Evolutionary conservation across 2,113 vertebrate species (phyloP).

Genomic region (Eurypyga helias): DNA sequence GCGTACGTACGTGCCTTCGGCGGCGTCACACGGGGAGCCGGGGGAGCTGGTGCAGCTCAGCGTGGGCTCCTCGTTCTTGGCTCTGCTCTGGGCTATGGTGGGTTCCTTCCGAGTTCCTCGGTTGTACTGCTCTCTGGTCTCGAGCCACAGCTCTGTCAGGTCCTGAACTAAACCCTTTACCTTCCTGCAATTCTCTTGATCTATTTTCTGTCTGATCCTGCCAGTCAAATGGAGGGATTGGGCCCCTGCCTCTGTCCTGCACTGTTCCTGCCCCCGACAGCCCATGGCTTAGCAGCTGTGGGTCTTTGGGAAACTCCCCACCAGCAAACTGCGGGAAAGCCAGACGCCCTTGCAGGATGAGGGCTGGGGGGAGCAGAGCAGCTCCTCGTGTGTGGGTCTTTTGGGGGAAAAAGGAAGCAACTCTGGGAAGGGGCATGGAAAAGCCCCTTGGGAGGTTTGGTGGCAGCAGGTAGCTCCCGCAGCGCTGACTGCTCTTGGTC

Average conservation of each 20-base stretch:
- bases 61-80: background rate
- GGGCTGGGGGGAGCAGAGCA: background rate
- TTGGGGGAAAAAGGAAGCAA: background rate
- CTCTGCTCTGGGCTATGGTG: background rate
- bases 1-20: background rate
- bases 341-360: rapidly evolving
- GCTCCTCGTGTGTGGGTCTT: too few relatives aligned
- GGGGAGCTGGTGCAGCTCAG: background rate
- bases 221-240: background rate
- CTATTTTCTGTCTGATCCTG: background rate
- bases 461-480: background rate
- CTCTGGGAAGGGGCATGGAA: background rate
- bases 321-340: rapidly evolving
- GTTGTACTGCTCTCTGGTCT: background rate
- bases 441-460: background rate
- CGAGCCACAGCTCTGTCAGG: rapidly evolving
- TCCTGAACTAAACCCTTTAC: background rate
- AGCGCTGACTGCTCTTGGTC: too few relatives aligned
- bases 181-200: background rate
- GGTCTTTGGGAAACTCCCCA: background rate
- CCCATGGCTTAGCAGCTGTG: background rate
- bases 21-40: rapidly evolving
- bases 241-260: background rate
- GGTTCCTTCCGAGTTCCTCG: background rate
- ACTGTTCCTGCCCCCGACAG: background rate